phyloP scores from a whole-genome alignment of 2,888 invertebrate genomes.

The Ptychoptera contaminata region DNA sequence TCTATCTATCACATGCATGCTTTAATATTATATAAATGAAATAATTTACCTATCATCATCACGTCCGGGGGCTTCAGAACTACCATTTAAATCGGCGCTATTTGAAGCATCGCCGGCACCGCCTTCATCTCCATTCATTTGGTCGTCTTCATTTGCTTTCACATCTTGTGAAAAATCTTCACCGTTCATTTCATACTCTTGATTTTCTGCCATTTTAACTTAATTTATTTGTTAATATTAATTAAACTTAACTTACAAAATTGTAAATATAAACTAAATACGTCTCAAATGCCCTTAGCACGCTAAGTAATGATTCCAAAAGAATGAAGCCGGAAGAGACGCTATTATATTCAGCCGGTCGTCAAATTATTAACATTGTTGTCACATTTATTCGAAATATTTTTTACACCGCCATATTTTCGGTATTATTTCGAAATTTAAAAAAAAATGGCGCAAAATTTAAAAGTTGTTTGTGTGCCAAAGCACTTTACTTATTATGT shows the following conservation, averaged over 20 bases:
- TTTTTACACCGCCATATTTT: too few species aligned
- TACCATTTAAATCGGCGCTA: slow-evolving; percentile 36
- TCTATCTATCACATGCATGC: too few species aligned
- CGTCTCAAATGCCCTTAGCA: too few species aligned
- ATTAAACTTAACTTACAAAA: too few species aligned
- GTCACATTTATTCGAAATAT: too few species aligned
- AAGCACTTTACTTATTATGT: too few species aligned
- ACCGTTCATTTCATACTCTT: slow-evolving; percentile 58
- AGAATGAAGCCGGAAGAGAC: slow-evolving; percentile 26
- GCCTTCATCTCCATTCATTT: slow-evolving; percentile 36
- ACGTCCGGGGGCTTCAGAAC: slow-evolving; percentile 58
- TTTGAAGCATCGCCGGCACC: slow-evolving; percentile 30
- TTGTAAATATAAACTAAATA: too few species aligned
- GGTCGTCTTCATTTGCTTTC: slow-evolving; percentile 44
- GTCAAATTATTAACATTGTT: too few species aligned
- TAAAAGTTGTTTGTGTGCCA: too few species aligned
- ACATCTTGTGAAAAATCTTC: slow-evolving; percentile 68
- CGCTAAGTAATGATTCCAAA: slow-evolving; percentile 3
- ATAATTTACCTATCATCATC: slow-evolving; percentile 61
- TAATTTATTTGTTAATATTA: too few species aligned
- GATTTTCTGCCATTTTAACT: slow-evolving; percentile 36
- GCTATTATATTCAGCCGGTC: slow-evolving; percentile 10
- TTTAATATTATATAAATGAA: neutral
- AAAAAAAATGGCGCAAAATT: too few species aligned
- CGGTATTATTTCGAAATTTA: too few species aligned